Conservation (phyloP, 2,888 invertebrate species). For the Geophilus truncorum region DNA sequence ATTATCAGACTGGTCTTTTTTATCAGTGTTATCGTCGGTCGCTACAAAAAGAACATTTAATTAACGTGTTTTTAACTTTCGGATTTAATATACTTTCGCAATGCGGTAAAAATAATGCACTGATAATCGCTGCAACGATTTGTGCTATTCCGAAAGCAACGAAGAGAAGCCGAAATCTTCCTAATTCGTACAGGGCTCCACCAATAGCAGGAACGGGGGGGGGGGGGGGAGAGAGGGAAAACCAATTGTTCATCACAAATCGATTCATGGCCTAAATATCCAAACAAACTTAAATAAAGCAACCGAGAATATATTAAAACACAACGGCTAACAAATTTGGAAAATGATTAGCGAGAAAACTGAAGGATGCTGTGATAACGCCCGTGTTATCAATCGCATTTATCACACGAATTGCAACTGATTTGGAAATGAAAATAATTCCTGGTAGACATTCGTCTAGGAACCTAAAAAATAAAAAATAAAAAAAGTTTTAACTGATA, state of each 20-base stretch:
- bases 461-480: slow-evolving; percentile 38
- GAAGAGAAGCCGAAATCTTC: background rate
- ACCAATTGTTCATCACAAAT: slow-evolving; percentile 42
- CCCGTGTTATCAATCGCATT: slow-evolving; percentile 41
- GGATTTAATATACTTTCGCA: background rate
- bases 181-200: slow-evolving; percentile 40
- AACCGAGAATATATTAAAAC: too few relatives aligned
- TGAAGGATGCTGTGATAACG: slow-evolving; percentile 41
- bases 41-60: too few relatives aligned
- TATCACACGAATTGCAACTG: slow-evolving; percentile 40
- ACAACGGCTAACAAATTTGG: slow-evolving; percentile 39
- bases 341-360: slow-evolving; percentile 41
- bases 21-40: background rate
- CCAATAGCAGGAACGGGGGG: slow-evolving; percentile 41
- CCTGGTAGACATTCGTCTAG: slow-evolving; percentile 41
- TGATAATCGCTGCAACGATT: background rate
- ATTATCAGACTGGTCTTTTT: background rate
- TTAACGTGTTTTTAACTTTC: background rate
- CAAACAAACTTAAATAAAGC: background rate
- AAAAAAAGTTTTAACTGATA: background rate
- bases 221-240: too few relatives aligned
- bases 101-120: background rate
- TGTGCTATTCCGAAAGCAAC: background rate
- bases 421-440: slow-evolving; percentile 38
- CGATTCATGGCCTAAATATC: slow-evolving; percentile 40